Conservation (phyloP, 2,888 invertebrate species). For the Abrostola tripartita region DNA sequence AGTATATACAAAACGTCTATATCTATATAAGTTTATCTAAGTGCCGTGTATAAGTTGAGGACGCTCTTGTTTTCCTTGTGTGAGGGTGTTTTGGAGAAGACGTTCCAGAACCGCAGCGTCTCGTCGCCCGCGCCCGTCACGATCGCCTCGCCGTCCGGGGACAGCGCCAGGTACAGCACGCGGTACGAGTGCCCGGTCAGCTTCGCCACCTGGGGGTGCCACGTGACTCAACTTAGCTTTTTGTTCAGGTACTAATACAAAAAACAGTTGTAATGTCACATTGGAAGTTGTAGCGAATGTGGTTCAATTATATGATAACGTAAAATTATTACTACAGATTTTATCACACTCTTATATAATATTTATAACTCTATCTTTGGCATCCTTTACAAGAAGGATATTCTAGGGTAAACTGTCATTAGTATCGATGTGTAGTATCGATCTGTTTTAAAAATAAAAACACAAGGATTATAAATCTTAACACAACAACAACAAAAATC, state of each 20-base stretch:
- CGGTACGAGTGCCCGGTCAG: slow-evolving; percentile 98
- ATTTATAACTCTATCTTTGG: too few relatives aligned
- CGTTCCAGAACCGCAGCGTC: slow-evolving; percentile 99
- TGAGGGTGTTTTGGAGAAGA: slow-evolving; percentile 98
- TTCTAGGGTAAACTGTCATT: too few relatives aligned
- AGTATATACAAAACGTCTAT: slow-evolving; percentile 55
- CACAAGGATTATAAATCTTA: neutral
- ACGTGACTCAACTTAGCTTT: neutral
- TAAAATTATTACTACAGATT: too few relatives aligned
- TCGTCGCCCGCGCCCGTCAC: slow-evolving; percentile 99
- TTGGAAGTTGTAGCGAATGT: too few relatives aligned
- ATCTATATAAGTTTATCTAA: slow-evolving; percentile 75
- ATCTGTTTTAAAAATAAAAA: neutral
- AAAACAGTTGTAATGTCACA: too few relatives aligned
- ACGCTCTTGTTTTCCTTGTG: slow-evolving; percentile 98
- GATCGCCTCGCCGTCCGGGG: slow-evolving; percentile 99
- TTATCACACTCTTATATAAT: too few relatives aligned
- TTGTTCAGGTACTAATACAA: neutral
- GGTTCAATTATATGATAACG: too few relatives aligned
- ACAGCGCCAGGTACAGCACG: slow-evolving; percentile 98
- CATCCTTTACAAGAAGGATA: too few relatives aligned
- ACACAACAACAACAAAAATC: neutral
- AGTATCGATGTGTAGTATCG: too few relatives aligned
- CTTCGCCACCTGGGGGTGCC: slow-evolving; percentile 93
- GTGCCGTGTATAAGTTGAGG: slow-evolving; percentile 96